Percentiles rank a stretch among this genome's conserved stretches.
Conservation (phyloP, 2,888 invertebrate genomes). For the Ceriagrion tenellum region DNA sequence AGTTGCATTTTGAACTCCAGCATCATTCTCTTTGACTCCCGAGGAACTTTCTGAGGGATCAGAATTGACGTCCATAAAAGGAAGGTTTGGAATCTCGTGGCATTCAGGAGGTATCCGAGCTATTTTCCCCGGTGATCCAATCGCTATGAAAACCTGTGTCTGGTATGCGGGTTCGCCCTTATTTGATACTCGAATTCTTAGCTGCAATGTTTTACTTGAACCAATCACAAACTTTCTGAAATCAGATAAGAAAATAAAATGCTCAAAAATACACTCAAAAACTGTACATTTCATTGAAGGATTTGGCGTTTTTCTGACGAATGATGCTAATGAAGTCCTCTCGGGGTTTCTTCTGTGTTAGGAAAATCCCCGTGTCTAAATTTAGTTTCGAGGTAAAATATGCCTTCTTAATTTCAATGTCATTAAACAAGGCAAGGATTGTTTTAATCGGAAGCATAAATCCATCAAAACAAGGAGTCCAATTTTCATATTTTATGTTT, state of each 20-base stretch:
- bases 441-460: too few relatives aligned
- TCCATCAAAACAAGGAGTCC: too few relatives aligned
- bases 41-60: not conserved
- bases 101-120: slow-evolving; percentile 73
- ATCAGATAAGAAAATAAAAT: not conserved
- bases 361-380: too few relatives aligned
- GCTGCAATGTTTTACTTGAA: slow-evolving; percentile 72
- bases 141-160: slow-evolving; percentile 73
- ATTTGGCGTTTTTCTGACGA: too few relatives aligned
- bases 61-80: not conserved
- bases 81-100: slow-evolving; percentile 69
- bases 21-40: not conserved
- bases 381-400: too few relatives aligned
- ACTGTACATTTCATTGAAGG: too few relatives aligned
- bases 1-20: not conserved
- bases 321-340: too few relatives aligned
- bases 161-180: slow-evolving; percentile 76
- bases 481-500: too few relatives aligned
- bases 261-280: too few relatives aligned
- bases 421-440: too few relatives aligned
- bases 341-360: too few relatives aligned
- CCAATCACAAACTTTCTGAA: slow-evolving; percentile 73
- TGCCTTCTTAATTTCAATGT: too few relatives aligned
- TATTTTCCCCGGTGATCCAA: slow-evolving; percentile 72
- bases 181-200: slow-evolving; percentile 75